Base-by-base conservation (phyloP, 2,113 vertebrate species). In the Rhinopomastus cyanomelas region DNA sequence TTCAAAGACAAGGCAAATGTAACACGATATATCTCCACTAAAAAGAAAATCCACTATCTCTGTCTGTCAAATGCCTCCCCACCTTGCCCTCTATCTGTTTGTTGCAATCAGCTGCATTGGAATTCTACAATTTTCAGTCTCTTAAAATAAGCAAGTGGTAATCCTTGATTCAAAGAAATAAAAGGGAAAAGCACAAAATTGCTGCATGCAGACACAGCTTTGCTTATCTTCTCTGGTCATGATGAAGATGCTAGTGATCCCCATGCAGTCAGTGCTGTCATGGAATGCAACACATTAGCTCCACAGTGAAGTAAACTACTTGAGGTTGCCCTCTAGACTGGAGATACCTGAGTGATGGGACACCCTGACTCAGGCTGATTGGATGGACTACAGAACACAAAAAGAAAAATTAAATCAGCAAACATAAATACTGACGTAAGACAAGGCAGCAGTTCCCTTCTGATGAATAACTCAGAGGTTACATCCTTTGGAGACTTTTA, bases 1-100 rank as follows among this genome's bases (percentile, higher is more conserved):
- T 92, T 87, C 53, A 75, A 85, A 86, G 66, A 72, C 66, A 73
- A 91, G 68, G 34, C 55, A 87, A 89, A 68, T 76, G 81, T 73
- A 94, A 72, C 8, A 32, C 42, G 72, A 5, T 90, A 51, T 60
- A 27, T 56, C 14, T 56, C 66, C 79, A 25, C 51, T 88, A 74
- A 87, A 94, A 89, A 82, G 30, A 87, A 7, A 17, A 18, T 39
- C 66, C 49, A 48, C 48, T 29, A 16, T 57, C 44, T 67, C 26
- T 57, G 3, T 49, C 61, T 68, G 16, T 65, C 32, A 32, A 88
- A 32, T 0, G 1, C 55, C 42, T 78, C 39, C 46, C 7, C 9
- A 2, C n/a, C 4, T 55, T 7, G 1, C 27, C 67, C 3, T 0
- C 64, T 42, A 44, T 77, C 64, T 68, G 27, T 27, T 85, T 72